phyloP scores from a whole-genome alignment of 1,140 invertebrate species.

The Metopolophium dirhodum region DNA sequence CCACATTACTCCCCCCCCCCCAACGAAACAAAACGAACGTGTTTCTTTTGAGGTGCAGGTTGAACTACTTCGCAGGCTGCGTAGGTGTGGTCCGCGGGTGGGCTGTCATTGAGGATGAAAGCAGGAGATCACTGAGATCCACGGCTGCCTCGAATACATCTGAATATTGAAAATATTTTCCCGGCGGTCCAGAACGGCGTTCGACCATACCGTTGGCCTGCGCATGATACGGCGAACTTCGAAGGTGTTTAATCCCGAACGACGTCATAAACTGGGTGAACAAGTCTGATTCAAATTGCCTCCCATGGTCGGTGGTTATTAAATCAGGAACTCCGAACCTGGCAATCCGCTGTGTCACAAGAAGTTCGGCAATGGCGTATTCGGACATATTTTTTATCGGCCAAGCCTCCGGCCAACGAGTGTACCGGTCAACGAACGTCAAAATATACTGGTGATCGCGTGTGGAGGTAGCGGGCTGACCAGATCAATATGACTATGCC shows the following conservation, averaged over 20 bases:
- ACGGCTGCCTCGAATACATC: too few species aligned
- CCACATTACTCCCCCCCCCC: too few species aligned
- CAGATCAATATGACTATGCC: slow-evolving; percentile 64
- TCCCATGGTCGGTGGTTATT: slow-evolving; percentile 62
- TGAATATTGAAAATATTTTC: too few species aligned
- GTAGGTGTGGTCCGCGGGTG: too few species aligned
- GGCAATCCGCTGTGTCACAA: slow-evolving; percentile 60
- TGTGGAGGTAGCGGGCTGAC: slow-evolving; percentile 62
- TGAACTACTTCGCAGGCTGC: too few species aligned
- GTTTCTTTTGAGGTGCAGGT: too few species aligned
- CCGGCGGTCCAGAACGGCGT: too few species aligned
- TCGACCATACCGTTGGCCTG: too few species aligned
- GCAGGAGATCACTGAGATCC: too few species aligned
- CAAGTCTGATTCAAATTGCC: slow-evolving; percentile 61
- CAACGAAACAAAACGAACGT: too few species aligned
- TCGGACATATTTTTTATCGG: slow-evolving; percentile 60
- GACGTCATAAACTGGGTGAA: neutral
- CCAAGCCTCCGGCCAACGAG: slow-evolving; percentile 61
- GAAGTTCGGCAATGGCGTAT: slow-evolving; percentile 60
- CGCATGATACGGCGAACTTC: slow-evolving; percentile 63
- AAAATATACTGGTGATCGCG: slow-evolving; percentile 60
- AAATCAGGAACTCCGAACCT: slow-evolving; percentile 61
- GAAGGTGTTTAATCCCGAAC: neutral
- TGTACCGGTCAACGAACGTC: slow-evolving; percentile 62
- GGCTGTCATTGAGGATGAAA: too few species aligned